Evolutionary conservation across 2,797 vertebrate genomes (phyloP), one percentile per base, ranked within the genome.

Genomic region (Coreius guichenoti): DNA sequence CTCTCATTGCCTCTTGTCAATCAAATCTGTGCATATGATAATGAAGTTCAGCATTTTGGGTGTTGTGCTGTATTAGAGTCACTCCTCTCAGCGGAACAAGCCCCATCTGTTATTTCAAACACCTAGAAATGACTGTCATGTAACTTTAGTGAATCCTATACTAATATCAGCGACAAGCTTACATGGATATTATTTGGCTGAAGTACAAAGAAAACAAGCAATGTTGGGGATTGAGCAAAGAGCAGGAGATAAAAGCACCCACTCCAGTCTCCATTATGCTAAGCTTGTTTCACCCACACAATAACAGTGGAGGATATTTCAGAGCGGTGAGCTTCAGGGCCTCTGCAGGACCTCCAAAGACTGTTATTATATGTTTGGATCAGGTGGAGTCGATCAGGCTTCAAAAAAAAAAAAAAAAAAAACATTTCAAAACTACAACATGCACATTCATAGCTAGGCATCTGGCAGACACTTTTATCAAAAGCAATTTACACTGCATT

Each of bases 1-100:
- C 87, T 90, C 90, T 90, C 86, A 86, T 92, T 89, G 83, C 90
- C 88, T 91, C 91, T 83, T 85, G 90, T 88, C 87, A 88, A 74
- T 88, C 87, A 88, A 84, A 81, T 31, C 5, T 74, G 17, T 63
- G 81, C 78, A 75, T 88, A 85, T 63, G 68, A 87, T 89, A 89
- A 89, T 89, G 70, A 85, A 79, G 36, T 51, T 77, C 56, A 79
- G 75, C 45, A 69, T 72, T 51, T 47, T 68, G 68, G 77, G 68
- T 74, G 77, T 72, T 16, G 56, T 61, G 61, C 39, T 58, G 68
- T 75, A 29, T 63, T 73, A 51, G 82, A 54, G 77, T 87, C 58
- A 11, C 14, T 87, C 78, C 81, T 68, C 70, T 86, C 45, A 7
- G 69, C 0, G 54, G 74, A 84, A 85, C 12, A 69, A 74, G 54